phyloP scores from a whole-genome alignment of 2,113 vertebrate genomes.

The Chloropsis hardwickii region DNA sequence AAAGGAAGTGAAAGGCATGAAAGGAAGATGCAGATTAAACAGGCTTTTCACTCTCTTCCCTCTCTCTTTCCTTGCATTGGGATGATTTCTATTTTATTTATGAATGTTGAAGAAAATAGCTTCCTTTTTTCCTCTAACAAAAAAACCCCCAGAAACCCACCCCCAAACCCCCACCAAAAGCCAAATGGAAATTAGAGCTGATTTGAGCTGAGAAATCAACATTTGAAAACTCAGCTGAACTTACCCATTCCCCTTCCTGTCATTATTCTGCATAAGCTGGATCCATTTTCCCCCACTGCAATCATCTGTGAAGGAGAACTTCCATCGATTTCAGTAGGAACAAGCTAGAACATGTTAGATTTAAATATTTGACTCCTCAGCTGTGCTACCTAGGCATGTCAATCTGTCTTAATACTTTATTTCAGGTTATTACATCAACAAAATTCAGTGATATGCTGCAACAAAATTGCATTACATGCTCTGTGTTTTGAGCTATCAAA shows the following conservation, averaged over 20 bases:
- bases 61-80: background rate
- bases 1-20: background rate
- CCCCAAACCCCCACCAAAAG: background rate
- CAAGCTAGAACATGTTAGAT: constrained; percentile 13
- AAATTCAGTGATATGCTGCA: constrained; percentile 17
- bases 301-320: constrained; percentile 20
- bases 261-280: background rate
- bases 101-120: background rate
- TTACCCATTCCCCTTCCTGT: background rate
- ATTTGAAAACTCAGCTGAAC: background rate
- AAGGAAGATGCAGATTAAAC: background rate
- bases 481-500: background rate
- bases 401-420: constrained; percentile 34
- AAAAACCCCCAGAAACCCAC: background rate
- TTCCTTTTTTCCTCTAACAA: background rate
- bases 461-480: constrained; percentile 14
- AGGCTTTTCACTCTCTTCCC: background rate
- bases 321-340: background rate
- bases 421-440: constrained; percentile 32
- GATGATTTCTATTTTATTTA: background rate
- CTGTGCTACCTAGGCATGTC: background rate
- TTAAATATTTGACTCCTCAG: constrained; percentile 25
- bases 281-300: constrained; percentile 3
- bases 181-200: background rate
- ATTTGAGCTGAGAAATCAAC: background rate